phyloP scores from a whole-genome alignment of 2,113 vertebrate genomes.

The Anguilla rostrata region DNA sequence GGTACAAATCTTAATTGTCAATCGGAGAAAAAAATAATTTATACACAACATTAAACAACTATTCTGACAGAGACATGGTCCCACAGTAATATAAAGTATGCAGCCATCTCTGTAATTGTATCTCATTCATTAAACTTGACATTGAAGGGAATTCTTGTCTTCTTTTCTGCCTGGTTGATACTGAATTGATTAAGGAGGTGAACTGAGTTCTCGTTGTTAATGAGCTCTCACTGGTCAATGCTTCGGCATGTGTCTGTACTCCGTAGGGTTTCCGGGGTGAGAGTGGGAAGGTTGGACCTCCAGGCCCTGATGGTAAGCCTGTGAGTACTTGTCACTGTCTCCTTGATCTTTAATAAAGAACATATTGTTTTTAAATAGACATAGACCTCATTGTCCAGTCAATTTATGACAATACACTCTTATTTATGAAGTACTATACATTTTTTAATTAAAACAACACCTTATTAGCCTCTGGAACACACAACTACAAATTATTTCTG shows the following conservation, averaged over 20 bases:
- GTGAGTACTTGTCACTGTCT: conserved; percentile 59
- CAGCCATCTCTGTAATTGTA: not conserved
- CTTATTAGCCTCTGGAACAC: not conserved
- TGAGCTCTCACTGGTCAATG: not conserved
- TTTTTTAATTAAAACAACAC: not conserved
- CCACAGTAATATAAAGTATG: not conserved
- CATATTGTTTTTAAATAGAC: not conserved
- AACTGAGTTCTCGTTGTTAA: not conserved
- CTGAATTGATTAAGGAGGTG: not conserved
- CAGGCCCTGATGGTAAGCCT: conserved; percentile 66
- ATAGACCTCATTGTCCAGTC: not conserved
- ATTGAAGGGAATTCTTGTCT: not conserved
- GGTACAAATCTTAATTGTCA: no score
- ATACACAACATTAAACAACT: not conserved
- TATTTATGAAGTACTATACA: not conserved
- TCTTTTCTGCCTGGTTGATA: not conserved
- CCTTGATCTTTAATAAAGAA: not conserved
- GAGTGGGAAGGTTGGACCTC: conserved; percentile 59
- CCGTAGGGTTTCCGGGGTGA: conserved; percentile 65
- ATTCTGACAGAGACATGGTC: not conserved
- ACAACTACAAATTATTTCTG: no score
- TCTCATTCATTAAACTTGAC: not conserved
- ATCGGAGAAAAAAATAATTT: no score
- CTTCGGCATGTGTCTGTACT: conserved; percentile 2
- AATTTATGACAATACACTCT: not conserved